Conservation (phyloP, 2,113 vertebrate genomes). For the Australoheros scitulus region DNA sequence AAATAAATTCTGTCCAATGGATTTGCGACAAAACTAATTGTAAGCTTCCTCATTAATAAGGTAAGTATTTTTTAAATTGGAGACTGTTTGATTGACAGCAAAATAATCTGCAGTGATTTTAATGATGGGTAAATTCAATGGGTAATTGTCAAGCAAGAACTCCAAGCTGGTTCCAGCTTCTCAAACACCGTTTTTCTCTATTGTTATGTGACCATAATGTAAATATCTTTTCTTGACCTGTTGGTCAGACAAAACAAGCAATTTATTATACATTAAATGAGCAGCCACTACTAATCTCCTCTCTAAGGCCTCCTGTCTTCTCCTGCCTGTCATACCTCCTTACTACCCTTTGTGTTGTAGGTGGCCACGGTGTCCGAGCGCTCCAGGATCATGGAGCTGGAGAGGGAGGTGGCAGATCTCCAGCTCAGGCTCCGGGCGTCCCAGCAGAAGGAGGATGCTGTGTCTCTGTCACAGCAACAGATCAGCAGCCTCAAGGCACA, state of each 20-base stretch:
- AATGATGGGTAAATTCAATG: not conserved
- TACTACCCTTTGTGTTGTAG: constrained; percentile 60
- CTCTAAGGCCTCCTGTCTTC: not conserved
- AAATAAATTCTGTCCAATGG: not conserved
- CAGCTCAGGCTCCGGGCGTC: constrained; percentile 85
- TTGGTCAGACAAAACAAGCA: not conserved
- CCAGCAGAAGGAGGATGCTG: constrained; percentile 80
- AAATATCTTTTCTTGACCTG: not conserved
- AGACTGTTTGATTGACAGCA: not conserved
- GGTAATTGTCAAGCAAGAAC: not conserved
- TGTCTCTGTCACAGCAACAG: constrained; percentile 73
- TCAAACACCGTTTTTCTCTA: not conserved
- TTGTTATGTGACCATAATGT: not conserved
- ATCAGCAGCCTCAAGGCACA: constrained; percentile 67
- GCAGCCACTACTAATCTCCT: not conserved
- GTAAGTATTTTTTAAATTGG: not conserved
- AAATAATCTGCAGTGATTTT: not conserved
- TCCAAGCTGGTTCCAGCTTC: not conserved
- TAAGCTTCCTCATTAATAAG: not conserved
- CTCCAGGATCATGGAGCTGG: constrained; percentile 96
- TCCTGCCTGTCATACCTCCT: not conserved
- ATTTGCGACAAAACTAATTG: not conserved
- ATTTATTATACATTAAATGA: not conserved
- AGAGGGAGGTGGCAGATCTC: constrained; percentile 89
- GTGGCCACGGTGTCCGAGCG: constrained; percentile 96